phyloP scores from a whole-genome alignment of 2,113 vertebrate species.

The Aix galericulata region DNA sequence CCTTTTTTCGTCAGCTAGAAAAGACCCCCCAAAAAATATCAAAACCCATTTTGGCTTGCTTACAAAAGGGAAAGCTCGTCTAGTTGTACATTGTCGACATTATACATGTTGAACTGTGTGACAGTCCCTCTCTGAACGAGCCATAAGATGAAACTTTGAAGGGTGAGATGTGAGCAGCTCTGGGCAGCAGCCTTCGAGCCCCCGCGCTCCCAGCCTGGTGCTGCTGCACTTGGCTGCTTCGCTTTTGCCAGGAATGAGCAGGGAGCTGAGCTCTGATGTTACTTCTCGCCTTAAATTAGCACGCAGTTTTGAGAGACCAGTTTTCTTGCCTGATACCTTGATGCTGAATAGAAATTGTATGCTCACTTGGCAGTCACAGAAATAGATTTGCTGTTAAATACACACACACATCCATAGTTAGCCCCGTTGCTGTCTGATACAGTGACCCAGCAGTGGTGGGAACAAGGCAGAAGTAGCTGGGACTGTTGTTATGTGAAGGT shows the following conservation, averaged over 20 bases:
- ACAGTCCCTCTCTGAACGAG: background rate
- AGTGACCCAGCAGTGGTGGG: background rate
- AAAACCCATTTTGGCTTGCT: background rate
- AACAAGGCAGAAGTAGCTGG: background rate
- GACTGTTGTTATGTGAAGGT: background rate
- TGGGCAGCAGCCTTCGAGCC: background rate
- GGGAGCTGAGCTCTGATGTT: background rate
- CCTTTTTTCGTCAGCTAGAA: background rate
- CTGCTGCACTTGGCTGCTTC: background rate
- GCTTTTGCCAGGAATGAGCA: background rate
- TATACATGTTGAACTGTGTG: fast-evolving
- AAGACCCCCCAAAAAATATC: background rate
- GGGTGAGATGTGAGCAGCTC: background rate
- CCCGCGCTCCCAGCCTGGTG: background rate
- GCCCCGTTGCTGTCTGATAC: background rate
- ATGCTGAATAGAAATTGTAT: background rate
- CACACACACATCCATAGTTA: background rate
- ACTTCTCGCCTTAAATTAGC: background rate
- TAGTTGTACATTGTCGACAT: background rate
- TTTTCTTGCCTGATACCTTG: background rate
- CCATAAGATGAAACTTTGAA: background rate
- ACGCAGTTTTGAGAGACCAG: background rate
- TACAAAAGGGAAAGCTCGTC: background rate
- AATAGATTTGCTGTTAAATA: background rate
- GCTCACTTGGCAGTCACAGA: background rate